Base-by-base conservation (phyloP, 2,113 vertebrate species). In the Callopanchax toddi region DNA sequence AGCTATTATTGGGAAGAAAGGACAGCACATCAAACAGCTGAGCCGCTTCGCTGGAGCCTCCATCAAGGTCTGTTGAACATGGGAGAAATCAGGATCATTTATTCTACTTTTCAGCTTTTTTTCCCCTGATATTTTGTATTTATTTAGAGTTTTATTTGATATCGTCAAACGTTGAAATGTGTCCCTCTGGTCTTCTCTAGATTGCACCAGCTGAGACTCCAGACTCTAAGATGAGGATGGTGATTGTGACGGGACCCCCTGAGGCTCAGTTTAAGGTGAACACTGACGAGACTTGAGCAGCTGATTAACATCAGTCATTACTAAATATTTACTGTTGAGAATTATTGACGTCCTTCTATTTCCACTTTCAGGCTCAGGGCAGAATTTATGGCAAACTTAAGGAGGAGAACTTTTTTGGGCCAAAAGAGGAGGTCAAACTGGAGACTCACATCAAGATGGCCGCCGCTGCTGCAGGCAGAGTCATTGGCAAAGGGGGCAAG, bases 211-310 rank as follows among this genome's bases (percentile, higher is more conserved):
- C 96, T 0, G 96, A 98, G 57, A 88, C 93, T 1, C 95, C 96
- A 0, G 96, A 98, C 78, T 95, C 95, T 45, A 98, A 97, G 81
- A 93, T 96, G 86, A 94, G 96, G 39, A 95, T 95, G 96, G 96
- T 98, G 42, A 95, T 98, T 52, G 95, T 98, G 77, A 96, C 95
- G 0, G 96, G 96, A 67, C 96, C 95, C 2, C 96, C 96, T 0
- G 96, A 98, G 86, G 96, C 96, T 21, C 96, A 98, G 69, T 98
- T 98, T 76, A 98, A 98, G 95, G 96, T 98, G 80, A 26, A 42
- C n/a, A 11, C 36, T 25, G 10, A 70, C 16, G 25, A 43, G 5
- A 69, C 8, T 15, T 54, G 16, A 1, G 7, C 11, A 6, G 8
- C 22, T 26, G 15, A 22, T 18, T 60, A 21, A 53, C 40, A 34